A percentile compares a stretch with the other conserved stretches of the same genome.
These are phyloP conservation scores for Harpalus rubripes DNA, from an alignment of 2,888 invertebrate species.

Conservation along the genomic window DNA sequence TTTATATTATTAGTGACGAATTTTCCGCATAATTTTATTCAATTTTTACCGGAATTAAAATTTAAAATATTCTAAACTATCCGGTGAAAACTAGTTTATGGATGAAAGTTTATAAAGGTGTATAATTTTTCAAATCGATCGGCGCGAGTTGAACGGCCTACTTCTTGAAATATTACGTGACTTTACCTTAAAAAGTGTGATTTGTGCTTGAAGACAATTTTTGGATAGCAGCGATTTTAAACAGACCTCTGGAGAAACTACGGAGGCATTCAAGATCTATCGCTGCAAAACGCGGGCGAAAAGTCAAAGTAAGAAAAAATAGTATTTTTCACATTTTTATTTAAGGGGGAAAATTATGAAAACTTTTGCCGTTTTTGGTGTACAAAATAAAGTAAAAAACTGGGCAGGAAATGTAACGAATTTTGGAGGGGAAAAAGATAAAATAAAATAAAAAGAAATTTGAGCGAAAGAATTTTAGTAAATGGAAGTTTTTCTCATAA, in stretches of 20 bases:
- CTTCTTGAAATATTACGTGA: constrained; percentile 55
- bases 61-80: constrained; percentile 19
- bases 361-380: no score
- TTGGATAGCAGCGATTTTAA: constrained; percentile 65
- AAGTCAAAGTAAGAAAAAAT: constrained; percentile 85
- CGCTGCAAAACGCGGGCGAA: constrained; percentile 88
- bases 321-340: background rate
- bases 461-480: constrained; percentile 14
- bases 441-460: background rate
- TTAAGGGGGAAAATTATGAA: background rate
- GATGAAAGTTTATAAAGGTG: constrained; percentile 47
- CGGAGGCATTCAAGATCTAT: constrained; percentile 92
- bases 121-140: constrained; percentile 61
- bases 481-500: constrained; percentile 13
- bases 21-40: background rate
- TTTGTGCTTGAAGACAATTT: constrained; percentile 55
- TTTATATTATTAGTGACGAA: background rate
- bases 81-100: constrained; percentile 26
- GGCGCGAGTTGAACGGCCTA: constrained; percentile 58
- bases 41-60: background rate
- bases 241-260: constrained; percentile 87
- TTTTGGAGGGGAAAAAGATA: background rate
- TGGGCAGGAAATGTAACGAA: background rate
- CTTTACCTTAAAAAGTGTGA: constrained; percentile 57
- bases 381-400: background rate